Evolutionary conservation across 2,888 invertebrate species (phyloP).

Genomic region (Lucinisca nassula): DNA sequence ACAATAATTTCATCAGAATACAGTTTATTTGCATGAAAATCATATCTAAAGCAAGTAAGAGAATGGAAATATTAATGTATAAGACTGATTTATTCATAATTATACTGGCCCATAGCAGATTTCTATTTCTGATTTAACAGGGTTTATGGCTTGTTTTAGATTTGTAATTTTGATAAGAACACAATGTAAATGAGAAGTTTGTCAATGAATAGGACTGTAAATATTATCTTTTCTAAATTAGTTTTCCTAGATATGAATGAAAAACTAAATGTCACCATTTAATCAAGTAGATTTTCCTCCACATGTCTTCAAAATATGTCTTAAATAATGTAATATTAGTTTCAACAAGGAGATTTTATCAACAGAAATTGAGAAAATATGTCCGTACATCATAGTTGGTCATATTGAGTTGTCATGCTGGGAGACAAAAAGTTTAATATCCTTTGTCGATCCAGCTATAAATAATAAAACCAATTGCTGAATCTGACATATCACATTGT

Average conservation of each 20-base stretch:
- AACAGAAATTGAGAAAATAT: not conserved
- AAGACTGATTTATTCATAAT: conserved; percentile 12
- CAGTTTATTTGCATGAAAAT: not conserved
- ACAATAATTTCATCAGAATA: not conserved
- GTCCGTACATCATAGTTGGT: not conserved
- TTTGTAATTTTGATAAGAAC: not conserved
- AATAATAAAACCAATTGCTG: not conserved
- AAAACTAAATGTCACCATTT: not conserved
- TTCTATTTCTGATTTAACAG: conserved; percentile 7
- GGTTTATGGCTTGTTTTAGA: not conserved
- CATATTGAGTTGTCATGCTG: not conserved
- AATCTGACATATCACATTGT: conserved; percentile 6
- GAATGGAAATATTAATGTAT: not conserved
- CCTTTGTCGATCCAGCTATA: not conserved
- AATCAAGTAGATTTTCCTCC: not conserved
- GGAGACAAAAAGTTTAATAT: not conserved
- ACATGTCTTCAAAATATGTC: not conserved
- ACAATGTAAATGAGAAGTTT: not conserved
- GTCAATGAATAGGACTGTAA: not conserved
- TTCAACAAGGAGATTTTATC: not conserved
- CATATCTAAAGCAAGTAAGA: not conserved
- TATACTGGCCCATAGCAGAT: not conserved
- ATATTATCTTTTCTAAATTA: not conserved
- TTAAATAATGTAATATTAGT: not conserved
- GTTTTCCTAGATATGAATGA: not conserved